A percentile compares a stretch with the other conserved stretches of the same genome.
These are phyloP conservation scores for Tetraneura akinire DNA, from an alignment of 1,140 invertebrate genomes.

Conservation along the genomic window DNA sequence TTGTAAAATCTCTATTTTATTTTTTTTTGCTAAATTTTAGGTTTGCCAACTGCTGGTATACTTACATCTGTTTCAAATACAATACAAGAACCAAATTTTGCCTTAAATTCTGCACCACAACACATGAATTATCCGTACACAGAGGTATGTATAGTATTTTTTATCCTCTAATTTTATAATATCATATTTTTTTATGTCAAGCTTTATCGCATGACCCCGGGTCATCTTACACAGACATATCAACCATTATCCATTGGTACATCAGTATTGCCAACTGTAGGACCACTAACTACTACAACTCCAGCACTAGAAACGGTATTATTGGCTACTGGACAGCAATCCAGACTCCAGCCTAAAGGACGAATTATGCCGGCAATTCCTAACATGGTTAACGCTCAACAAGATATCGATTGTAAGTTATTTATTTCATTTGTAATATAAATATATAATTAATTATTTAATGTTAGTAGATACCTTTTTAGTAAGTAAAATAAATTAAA, in stretches of 20 bases:
- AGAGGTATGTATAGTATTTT: conserved; percentile 22
- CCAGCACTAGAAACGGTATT: conserved; percentile 40
- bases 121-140: conserved; percentile 41
- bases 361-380: conserved; percentile 64
- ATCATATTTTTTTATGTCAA: conserved; percentile 12
- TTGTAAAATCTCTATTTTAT: too few relatives aligned
- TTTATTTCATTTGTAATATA: conserved; percentile 18
- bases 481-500: not conserved
- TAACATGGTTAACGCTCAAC: conserved; percentile 57
- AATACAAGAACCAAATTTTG: conserved; percentile 40
- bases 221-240: conserved; percentile 50
- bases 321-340: conserved; percentile 38
- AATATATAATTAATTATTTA: too few relatives aligned
- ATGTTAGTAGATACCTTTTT: too few relatives aligned
- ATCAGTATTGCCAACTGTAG: conserved; percentile 39
- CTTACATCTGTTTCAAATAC: conserved; percentile 11
- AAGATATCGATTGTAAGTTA: conserved; percentile 57
- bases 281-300: conserved; percentile 33
- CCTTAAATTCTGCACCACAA: conserved; percentile 8
- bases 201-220: conserved; percentile 46
- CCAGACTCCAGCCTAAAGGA: conserved; percentile 36
- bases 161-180: not conserved
- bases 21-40: not conserved
- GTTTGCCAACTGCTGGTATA: conserved; percentile 40
- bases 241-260: conserved; percentile 48